These are phyloP conservation scores for Ceratina japonica DNA, from an alignment of 1,140 invertebrate species.

Conservation along the genomic window DNA sequence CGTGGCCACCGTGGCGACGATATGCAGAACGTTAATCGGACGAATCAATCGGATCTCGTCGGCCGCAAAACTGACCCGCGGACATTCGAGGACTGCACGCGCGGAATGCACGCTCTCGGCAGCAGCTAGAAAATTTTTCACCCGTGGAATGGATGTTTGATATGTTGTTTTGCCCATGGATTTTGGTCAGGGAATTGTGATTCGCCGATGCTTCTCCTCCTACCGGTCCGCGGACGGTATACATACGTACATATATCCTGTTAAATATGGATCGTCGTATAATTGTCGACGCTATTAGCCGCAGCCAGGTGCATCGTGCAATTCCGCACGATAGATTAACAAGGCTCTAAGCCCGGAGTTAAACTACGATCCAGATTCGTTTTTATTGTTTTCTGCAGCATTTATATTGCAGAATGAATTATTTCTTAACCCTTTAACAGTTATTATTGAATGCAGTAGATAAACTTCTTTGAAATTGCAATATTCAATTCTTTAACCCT, in stretches of 20 bases:
- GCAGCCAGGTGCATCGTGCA: slow-evolving; percentile 20
- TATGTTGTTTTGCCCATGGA: slow-evolving; percentile 46
- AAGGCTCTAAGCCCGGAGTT: not conserved
- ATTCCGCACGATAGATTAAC: slow-evolving; percentile 32
- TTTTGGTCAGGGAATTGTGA: slow-evolving; percentile 43
- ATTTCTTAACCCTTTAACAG: too few species aligned
- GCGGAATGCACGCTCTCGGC: slow-evolving; percentile 34
- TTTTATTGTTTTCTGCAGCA: too few species aligned
- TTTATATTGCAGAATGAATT: too few species aligned
- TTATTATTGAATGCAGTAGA: too few species aligned
- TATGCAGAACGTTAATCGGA: slow-evolving; percentile 70
- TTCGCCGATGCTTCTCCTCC: not conserved
- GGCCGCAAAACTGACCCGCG: slow-evolving; percentile 59
- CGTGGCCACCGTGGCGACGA: slow-evolving; percentile 56
- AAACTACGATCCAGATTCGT: not conserved
- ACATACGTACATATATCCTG: slow-evolving; percentile 12
- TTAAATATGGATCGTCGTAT: slow-evolving; percentile 52
- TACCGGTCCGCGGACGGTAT: not conserved
- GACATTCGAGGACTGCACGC: slow-evolving; percentile 36
- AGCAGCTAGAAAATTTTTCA: slow-evolving; percentile 36
- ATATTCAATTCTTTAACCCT: too few species aligned
- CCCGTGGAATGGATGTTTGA: slow-evolving; percentile 46
- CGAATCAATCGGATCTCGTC: slow-evolving; percentile 66
- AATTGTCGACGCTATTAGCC: slow-evolving; percentile 47
- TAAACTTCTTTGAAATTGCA: too few species aligned